Base-by-base conservation (phyloP, 1,140 invertebrate genomes). In the Leptoteleia sp. region DNA sequence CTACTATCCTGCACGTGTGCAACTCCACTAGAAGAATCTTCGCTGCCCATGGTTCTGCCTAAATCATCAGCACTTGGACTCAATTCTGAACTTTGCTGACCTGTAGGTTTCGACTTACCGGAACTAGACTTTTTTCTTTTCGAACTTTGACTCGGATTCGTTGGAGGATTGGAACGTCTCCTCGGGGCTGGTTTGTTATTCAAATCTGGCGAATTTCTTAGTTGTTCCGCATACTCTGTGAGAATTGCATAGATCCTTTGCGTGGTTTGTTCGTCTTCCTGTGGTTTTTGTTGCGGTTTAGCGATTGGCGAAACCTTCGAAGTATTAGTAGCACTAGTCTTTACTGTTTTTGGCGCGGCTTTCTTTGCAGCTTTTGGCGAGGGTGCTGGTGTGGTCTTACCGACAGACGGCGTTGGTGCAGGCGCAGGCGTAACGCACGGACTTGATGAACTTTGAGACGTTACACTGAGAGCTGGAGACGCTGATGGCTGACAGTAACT, bases 151-250 rank as follows among this genome's bases (percentile, higher is more conserved):
- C 91, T 91, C 3, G 93, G 93, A 88, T 94, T 94, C 0, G 93
- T 92, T 0, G 94, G 93, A 3, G 93, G 93, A 85, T 95, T 94
- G 0, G 93, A 93, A 52, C 93, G 90, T 81, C 94, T 89, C 64
- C 94, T 89, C 0, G 94, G 94, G 1, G 94, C 94, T 0, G 94
- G 94, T 84, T 95, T 96, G 84, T 95, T 94, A 82, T 95, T 95
- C 11, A 93, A 80, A 84, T 95, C 94, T 0, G 94, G 94, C 3
- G 94, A 95, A 83, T 95, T 95, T 55, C 94, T 89, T 27, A 95
- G 87, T 80, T 95, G 94, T 79, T 95, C 94, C 33, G 94, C 94
- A 85, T 96, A 96, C 81, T 95, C 93, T 1, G 94, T 94, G 12
- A 96, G 84, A 81, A 96, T 96, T 50, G 94, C 94, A 61, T 95